Conservation (phyloP, 2,797 vertebrate species). For the Silurus aristotelis region DNA sequence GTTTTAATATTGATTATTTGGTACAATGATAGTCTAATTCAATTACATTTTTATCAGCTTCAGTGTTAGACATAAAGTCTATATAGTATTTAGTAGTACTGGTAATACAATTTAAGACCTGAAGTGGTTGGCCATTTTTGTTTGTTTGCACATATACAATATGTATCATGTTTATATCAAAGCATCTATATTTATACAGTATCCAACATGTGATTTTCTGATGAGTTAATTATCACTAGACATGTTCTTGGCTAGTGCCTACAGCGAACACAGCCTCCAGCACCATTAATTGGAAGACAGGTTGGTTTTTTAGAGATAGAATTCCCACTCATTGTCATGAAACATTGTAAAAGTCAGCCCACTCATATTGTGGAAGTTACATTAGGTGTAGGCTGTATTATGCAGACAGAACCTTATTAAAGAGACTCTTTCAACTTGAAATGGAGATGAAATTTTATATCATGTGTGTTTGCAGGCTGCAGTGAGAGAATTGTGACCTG, state of each 20-base stretch:
- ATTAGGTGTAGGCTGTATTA: neutral
- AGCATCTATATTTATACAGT: neutral
- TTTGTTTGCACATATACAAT: neutral
- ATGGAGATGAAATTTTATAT: neutral
- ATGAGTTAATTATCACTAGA: neutral
- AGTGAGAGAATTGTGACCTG: neutral
- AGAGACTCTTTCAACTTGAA: neutral
- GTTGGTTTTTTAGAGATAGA: conserved; percentile 10
- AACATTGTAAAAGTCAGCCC: neutral
- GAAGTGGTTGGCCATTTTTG: neutral
- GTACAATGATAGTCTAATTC: neutral
- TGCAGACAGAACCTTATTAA: conserved; percentile 29
- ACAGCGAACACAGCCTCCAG: neutral
- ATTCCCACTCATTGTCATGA: conserved; percentile 11
- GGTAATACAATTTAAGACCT: neutral
- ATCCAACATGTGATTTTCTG: neutral
- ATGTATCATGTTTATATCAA: neutral
- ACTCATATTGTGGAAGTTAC: conserved; percentile 30
- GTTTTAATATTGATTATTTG: neutral
- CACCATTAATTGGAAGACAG: conserved; percentile 26
- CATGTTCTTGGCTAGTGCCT: neutral
- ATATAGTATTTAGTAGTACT: too few species aligned
- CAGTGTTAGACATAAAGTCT: neutral
- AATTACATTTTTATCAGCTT: neutral
- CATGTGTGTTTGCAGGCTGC: neutral